Evolutionary conservation across 2,888 invertebrate species (phyloP), one percentile per base, ranked within the genome.

Genomic region (Euclidia mi): DNA sequence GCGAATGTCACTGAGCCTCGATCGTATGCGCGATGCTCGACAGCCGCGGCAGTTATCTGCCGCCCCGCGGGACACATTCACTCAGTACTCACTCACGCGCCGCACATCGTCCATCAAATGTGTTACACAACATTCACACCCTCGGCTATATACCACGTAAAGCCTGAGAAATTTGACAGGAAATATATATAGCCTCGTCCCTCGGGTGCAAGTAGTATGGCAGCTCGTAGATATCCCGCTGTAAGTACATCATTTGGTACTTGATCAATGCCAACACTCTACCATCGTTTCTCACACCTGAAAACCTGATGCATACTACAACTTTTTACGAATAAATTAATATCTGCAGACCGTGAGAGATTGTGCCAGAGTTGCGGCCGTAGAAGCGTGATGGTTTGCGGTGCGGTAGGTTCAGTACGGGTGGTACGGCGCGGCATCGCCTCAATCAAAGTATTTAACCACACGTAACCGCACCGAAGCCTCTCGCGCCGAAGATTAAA

Each of bases 401-500:
- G 2, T 15, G 11, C 15, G 14, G 11, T 2, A 1, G 18, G 2
- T 2, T 2, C 35, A 14, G 14, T 18, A 12, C 7, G 35, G n/a
- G 29, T 34, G 43, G 41, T 32, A 14, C 17, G 10, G 32, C 7
- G 20, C 25, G 44, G 56, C 41, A 37, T 55, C 42, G 31, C 32
- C 42, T 50, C 56, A 63, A 70, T 78, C 67, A 62, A 65, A 76
- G 75, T 76, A 73, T 70, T 63, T 55, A 60, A 68, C 59, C 56
- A 61, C 65, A 56, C 61, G 61, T 49, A 68, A 68, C 76, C 78
- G 53, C 73, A 55, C 62, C 58, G 61, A 45, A 12, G 29, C 34
- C n/a, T 25, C 17, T 6, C 45, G 32, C 40, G 41, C 40, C 41
- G 37, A 66, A 70, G 65, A 81, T 82, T 81, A 75, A 80, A 84